phyloP scores from a whole-genome alignment of 2,797 vertebrate species.

The Sparidentex hasta region DNA sequence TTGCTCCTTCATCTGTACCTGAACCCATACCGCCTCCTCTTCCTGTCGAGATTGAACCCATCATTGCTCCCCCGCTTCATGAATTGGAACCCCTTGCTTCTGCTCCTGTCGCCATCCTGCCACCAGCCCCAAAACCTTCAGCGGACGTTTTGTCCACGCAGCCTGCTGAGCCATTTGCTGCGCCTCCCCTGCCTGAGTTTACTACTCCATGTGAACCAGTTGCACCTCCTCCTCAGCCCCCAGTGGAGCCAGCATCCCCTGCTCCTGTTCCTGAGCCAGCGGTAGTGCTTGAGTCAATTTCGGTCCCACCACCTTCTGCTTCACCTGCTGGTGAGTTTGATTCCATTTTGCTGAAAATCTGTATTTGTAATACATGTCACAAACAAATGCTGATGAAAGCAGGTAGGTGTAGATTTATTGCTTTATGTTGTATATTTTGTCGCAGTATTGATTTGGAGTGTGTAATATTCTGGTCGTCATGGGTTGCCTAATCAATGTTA shows the following conservation, averaged over 20 bases:
- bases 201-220: slow-evolving; percentile 74
- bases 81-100: slow-evolving; percentile 51
- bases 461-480: neutral
- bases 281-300: slow-evolving; percentile 44
- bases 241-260: slow-evolving; percentile 57
- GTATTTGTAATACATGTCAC: neutral
- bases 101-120: slow-evolving; percentile 47
- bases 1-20: slow-evolving; percentile 52
- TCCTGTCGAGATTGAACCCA: slow-evolving; percentile 47
- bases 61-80: slow-evolving; percentile 33
- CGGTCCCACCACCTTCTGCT: slow-evolving; percentile 53
- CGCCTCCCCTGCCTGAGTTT: slow-evolving; percentile 69
- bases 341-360: slow-evolving; percentile 1
- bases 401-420: neutral
- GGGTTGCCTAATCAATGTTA: neutral
- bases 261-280: slow-evolving; percentile 59
- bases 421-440: neutral
- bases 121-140: slow-evolving; percentile 38
- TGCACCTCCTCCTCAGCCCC: slow-evolving; percentile 78
- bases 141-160: slow-evolving; percentile 58
- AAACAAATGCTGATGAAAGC: neutral
- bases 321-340: slow-evolving; percentile 77
- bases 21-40: slow-evolving; percentile 53
- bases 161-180: slow-evolving; percentile 58
- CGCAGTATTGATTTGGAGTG: slow-evolving; percentile 10